phyloP scores from a whole-genome alignment of 2,797 vertebrate genomes.

The Helarctos malayanus region DNA sequence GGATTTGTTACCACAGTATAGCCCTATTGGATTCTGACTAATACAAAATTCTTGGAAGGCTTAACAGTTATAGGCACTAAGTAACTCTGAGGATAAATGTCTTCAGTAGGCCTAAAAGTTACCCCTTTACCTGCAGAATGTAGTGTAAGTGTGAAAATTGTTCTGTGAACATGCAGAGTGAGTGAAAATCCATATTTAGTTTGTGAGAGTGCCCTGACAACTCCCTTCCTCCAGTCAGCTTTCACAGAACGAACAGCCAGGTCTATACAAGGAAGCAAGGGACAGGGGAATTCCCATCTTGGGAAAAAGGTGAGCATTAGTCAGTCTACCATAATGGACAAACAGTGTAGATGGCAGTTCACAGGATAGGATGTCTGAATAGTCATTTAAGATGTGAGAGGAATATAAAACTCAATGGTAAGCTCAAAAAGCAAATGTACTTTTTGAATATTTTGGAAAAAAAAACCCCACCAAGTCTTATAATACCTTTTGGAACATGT shows the following conservation, averaged over 20 bases:
- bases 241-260: neutral
- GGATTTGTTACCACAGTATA: neutral
- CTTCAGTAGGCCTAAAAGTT: neutral
- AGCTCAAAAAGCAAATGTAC: neutral
- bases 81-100: neutral
- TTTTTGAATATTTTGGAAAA: neutral
- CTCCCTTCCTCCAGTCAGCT: neutral
- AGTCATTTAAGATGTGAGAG: conserved; percentile 3
- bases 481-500: neutral
- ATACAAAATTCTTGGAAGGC: neutral
- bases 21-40: neutral
- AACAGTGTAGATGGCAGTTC: neutral
- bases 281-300: neutral
- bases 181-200: neutral
- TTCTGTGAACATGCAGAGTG: neutral
- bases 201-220: neutral
- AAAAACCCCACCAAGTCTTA: neutral
- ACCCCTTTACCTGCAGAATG: neutral
- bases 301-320: neutral
- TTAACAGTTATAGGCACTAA: neutral
- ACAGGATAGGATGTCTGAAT: neutral
- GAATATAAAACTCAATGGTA: neutral
- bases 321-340: neutral
- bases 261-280: neutral
- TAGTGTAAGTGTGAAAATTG: neutral